Base-by-base conservation (phyloP, 2,797 vertebrate genomes). In the Notolabrus celidotus region DNA sequence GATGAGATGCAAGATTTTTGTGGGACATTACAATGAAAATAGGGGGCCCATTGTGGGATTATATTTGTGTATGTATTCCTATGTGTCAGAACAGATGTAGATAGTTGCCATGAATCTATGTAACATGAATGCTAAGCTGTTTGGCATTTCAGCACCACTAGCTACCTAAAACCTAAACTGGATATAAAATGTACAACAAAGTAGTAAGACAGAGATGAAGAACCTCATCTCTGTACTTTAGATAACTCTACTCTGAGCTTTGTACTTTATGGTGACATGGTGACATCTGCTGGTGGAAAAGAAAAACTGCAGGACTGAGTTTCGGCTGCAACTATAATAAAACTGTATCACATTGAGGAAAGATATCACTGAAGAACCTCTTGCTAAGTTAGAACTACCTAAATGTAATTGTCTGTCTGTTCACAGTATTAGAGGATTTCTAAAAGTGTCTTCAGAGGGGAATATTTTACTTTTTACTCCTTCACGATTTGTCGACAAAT, bases 271-370 rank as follows among this genome's bases (percentile, higher is more conserved):
- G 54, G 73, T 29, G 67, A 61, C 11, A 67, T 0, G 20, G 54
- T 43, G 88, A 84, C 91, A 87, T 73, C 93, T 91, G 36, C 42
- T 86, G 93, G 83, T 66, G 12, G 11, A 66, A 15, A 36, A 10
- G 5, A 11, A 8, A 11, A 88, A 83, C 54, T 72, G 61, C 74
- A 71, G 1, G 51, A 1, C 1, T 38, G 14, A 34, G 9, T 27
- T 27, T 27, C 27, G 8, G 29, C 29, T 6, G 7, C 29, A 1
- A 5, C 29, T 31, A 8, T 31, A 8, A 31, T 31, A 8, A 31
- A 7, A n/a, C n/a, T 31, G 7, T 5, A 7, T 31, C 8, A 41
- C 14, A 63, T n/a, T 3, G 4, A 16, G 14, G 3, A 7, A 36
- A 63, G 49, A 22, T 54, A 2, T 49, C 20, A 31, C 38, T 8